These are phyloP conservation scores for Dioctria linearis DNA, from an alignment of 2,888 invertebrate genomes.

Conservation along the genomic window DNA sequence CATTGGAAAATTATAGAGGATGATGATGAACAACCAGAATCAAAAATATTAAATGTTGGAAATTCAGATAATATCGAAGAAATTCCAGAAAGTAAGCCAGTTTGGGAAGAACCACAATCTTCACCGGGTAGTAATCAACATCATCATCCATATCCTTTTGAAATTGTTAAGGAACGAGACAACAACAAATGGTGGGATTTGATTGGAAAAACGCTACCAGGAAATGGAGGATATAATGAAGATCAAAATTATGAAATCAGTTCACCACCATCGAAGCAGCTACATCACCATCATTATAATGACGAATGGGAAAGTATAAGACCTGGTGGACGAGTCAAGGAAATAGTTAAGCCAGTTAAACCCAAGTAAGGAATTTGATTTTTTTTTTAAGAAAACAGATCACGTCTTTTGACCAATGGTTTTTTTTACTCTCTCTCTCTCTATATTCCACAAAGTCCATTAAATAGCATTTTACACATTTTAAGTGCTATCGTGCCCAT, in stretches of 20 bases:
- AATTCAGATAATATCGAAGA: background rate
- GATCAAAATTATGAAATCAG: constrained; percentile 12
- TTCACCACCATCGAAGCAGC: background rate
- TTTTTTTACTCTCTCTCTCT: no score
- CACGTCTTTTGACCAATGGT: constrained; percentile 3
- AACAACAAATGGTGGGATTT: constrained; percentile 13
- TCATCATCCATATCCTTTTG: constrained; percentile 45
- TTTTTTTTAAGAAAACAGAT: constrained; percentile 20
- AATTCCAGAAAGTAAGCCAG: background rate
- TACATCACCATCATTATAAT: background rate
- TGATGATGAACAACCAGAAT: constrained; percentile 4
- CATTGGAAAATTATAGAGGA: constrained; percentile 4
- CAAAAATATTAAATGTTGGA: constrained; percentile 11
- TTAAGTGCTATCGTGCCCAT: constrained; percentile 80
- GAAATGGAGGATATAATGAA: constrained; percentile 2
- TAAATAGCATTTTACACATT: constrained; percentile 77
- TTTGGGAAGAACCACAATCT: background rate
- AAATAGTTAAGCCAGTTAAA: constrained; percentile 11
- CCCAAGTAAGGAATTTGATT: constrained; percentile 21
- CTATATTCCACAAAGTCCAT: constrained; percentile 69
- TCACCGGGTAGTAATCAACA: constrained; percentile 14
- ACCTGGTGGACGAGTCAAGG: background rate
- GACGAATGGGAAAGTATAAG: constrained; percentile 28
- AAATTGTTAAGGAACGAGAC: constrained; percentile 5
- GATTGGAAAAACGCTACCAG: background rate